phyloP scores from a whole-genome alignment of 2,888 invertebrate species.

The Ametastegia equiseti region DNA sequence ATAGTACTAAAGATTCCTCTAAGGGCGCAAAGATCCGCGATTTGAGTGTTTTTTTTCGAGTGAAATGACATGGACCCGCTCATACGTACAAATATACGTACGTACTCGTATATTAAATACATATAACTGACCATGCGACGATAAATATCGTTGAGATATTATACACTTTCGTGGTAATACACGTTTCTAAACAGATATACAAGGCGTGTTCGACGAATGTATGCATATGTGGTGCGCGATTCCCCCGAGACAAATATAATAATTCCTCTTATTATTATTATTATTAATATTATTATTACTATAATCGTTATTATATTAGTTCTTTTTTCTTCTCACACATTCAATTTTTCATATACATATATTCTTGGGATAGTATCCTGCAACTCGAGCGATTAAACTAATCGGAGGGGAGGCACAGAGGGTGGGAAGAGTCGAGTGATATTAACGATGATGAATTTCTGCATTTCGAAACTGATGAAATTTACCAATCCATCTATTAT shows the following conservation, averaged over 20 bases:
- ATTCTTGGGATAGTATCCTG: not conserved
- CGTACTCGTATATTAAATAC: not conserved
- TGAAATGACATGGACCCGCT: too few species aligned
- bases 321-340: not conserved
- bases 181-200: not conserved
- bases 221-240: constrained; percentile 32
- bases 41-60: too few species aligned
- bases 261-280: too few species aligned
- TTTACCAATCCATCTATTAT: not conserved
- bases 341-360: not conserved
- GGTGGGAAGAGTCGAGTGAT: not conserved
- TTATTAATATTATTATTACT: too few species aligned
- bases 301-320: too few species aligned
- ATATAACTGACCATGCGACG: not conserved
- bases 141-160: not conserved
- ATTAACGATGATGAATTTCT: not conserved
- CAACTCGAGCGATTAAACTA: not conserved
- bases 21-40: too few species aligned
- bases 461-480: constrained; percentile 1
- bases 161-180: not conserved
- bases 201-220: not conserved
- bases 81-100: not conserved
- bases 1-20: too few species aligned
- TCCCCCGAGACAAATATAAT: too few species aligned
- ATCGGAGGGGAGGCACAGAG: not conserved